phyloP scores from a whole-genome alignment of 1,140 invertebrate genomes.

The Lepidotrigona ventralis region DNA sequence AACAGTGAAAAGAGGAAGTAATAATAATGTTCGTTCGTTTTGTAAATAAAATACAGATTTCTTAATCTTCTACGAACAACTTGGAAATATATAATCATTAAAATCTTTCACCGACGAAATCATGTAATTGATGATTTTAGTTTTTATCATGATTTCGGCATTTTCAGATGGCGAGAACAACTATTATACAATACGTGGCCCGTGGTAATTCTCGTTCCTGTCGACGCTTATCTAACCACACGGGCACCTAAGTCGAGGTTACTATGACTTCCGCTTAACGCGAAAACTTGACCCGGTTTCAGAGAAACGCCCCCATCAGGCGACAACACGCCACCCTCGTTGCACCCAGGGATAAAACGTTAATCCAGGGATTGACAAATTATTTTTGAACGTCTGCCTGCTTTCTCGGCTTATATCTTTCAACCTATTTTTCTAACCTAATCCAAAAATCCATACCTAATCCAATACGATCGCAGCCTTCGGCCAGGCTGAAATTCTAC shows the following conservation, averaged over 20 bases:
- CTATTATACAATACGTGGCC: constrained; percentile 11
- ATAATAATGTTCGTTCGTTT: no score
- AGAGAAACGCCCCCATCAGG: neutral
- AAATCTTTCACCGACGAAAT: constrained; percentile 37
- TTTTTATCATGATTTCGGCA: constrained; percentile 19
- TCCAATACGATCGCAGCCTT: no score
- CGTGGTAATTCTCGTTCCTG: constrained; percentile 45
- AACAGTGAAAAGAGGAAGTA: no score
- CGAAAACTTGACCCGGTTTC: constrained; percentile 38
- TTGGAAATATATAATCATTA: constrained; percentile 3
- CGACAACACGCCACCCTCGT: neutral
- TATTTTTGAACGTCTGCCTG: neutral
- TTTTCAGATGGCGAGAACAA: neutral
- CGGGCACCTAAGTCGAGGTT: constrained; percentile 50
- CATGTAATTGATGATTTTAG: neutral
- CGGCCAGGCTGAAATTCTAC: no score
- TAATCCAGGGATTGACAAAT: constrained; percentile 16
- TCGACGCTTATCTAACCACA: constrained; percentile 55
- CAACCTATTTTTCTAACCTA: no score
- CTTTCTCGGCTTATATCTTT: no score
- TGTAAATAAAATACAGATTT: no score
- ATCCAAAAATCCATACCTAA: no score
- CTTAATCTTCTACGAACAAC: no score
- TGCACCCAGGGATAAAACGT: neutral
- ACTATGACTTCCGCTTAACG: constrained; percentile 55